These are phyloP conservation scores for Thalpophila matura DNA, from an alignment of 2,888 invertebrate genomes.

Conservation along the genomic window DNA sequence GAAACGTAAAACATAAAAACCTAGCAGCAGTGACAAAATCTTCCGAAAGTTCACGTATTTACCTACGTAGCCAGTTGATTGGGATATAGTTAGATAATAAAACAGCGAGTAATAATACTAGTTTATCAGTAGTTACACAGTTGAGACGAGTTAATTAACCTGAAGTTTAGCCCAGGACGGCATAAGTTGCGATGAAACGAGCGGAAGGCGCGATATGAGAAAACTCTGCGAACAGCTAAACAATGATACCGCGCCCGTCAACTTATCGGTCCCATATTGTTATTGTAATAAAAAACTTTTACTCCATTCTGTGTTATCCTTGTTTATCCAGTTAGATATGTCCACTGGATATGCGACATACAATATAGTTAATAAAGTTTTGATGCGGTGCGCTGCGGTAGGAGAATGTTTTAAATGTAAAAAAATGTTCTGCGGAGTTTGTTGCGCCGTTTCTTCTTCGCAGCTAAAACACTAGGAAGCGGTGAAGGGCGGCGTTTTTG, in stretches of 20 bases:
- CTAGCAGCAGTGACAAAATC: neutral
- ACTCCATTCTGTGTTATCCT: conserved; percentile 62
- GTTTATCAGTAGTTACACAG: conserved; percentile 75
- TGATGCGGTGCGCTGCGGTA: conserved; percentile 29
- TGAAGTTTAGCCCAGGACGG: conserved; percentile 76
- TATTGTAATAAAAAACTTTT: conserved; percentile 79
- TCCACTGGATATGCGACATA: conserved; percentile 41
- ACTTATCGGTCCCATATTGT: conserved; percentile 76
- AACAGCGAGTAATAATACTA: conserved; percentile 73
- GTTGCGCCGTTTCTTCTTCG: no score
- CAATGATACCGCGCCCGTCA: conserved; percentile 73
- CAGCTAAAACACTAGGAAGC: no score
- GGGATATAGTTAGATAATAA: conserved; percentile 60
- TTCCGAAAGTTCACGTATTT: conserved; percentile 19
- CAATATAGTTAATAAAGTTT: conserved; percentile 44
- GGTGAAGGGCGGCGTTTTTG: no score
- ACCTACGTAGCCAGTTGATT: conserved; percentile 31
- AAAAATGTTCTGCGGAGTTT: no score
- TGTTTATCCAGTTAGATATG: conserved; percentile 59
- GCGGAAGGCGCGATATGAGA: conserved; percentile 81
- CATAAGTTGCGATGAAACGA: conserved; percentile 72
- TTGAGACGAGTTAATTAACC: conserved; percentile 84
- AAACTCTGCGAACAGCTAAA: conserved; percentile 75
- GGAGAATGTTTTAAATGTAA: conserved; percentile 25
- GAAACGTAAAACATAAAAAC: neutral